Conservation (phyloP, 2,797 vertebrate species). For the Parambassis ranga region DNA sequence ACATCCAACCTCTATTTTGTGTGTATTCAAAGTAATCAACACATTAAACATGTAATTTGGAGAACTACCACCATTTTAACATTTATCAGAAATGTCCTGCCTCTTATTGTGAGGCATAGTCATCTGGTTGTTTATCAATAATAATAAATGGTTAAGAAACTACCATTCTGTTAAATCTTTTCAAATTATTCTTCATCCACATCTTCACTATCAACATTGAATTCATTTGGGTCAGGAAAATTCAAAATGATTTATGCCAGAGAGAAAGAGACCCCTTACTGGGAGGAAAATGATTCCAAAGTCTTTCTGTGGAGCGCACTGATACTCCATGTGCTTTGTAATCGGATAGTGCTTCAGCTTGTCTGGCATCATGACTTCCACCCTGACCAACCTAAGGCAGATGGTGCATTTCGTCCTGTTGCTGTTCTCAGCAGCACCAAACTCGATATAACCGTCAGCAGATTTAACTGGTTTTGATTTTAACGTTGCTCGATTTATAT, state of each 20-base stretch:
- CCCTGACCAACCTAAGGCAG: constrained; percentile 19
- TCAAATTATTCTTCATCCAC: too few species aligned
- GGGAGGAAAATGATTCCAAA: constrained; percentile 3
- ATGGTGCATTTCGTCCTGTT: constrained; percentile 28
- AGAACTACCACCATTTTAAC: too few species aligned
- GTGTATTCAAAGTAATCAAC: too few species aligned
- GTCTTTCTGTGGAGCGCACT: background rate
- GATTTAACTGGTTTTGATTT: constrained; percentile 13
- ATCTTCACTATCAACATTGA: too few species aligned
- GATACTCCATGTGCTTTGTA: constrained; percentile 20
- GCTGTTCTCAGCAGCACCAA: constrained; percentile 21
- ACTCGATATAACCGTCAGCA: background rate
- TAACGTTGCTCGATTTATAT: background rate
- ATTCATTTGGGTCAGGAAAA: constrained; percentile 16
- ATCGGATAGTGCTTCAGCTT: constrained; percentile 35
- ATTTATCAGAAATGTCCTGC: too few species aligned
- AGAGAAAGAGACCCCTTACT: constrained; percentile 4
- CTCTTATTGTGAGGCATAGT: too few species aligned
- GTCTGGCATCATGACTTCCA: constrained; percentile 24
- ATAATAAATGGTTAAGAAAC: too few species aligned
- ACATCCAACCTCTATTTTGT: too few species aligned
- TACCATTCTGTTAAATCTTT: too few species aligned
- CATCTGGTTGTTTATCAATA: too few species aligned
- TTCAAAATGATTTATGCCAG: constrained; percentile 13
- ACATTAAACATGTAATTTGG: too few species aligned